Evolutionary conservation across 2,797 vertebrate species (phyloP).

Genomic region (Kryptolebias ocellatus): DNA sequence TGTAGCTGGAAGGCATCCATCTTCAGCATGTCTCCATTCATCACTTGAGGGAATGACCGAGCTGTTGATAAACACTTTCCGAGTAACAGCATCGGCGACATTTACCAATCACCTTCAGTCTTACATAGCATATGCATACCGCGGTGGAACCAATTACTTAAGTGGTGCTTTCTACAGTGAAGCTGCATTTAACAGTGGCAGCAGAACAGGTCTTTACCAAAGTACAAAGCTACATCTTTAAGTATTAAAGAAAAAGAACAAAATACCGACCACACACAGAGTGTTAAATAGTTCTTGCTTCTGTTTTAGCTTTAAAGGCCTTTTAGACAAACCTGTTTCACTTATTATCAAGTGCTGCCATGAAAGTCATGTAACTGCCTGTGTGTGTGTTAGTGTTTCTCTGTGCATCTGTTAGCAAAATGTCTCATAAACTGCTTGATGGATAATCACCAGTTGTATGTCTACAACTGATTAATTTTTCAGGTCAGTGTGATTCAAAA

Average conservation of each 20-base stretch:
- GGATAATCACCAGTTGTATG: too few species aligned
- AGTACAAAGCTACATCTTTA: neutral
- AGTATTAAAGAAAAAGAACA: constrained; percentile 16
- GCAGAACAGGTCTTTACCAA: constrained; percentile 6
- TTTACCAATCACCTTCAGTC: constrained; percentile 29
- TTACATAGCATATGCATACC: constrained; percentile 5
- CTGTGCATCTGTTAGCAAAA: too few species aligned
- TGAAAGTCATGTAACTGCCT: too few species aligned
- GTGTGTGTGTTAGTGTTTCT: too few species aligned
- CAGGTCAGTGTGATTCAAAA: too few species aligned
- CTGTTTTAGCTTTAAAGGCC: constrained; percentile 47
- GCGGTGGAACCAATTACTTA: constrained; percentile 25
- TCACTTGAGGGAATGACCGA: constrained; percentile 65
- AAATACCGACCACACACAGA: constrained; percentile 15
- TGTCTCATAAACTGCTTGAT: too few species aligned
- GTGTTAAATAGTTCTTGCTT: constrained; percentile 46
- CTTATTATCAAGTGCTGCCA: too few species aligned
- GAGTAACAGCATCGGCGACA: constrained; percentile 29
- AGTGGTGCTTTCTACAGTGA: constrained; percentile 16
- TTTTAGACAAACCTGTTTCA: constrained; percentile 36
- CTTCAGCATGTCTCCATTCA: constrained; percentile 59
- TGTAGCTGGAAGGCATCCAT: constrained; percentile 52
- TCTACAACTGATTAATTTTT: too few species aligned
- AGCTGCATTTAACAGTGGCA: constrained; percentile 25
- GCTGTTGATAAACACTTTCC: constrained; percentile 51